Conservation (phyloP, 2,888 invertebrate genomes). For the Ernsta delagoae region DNA sequence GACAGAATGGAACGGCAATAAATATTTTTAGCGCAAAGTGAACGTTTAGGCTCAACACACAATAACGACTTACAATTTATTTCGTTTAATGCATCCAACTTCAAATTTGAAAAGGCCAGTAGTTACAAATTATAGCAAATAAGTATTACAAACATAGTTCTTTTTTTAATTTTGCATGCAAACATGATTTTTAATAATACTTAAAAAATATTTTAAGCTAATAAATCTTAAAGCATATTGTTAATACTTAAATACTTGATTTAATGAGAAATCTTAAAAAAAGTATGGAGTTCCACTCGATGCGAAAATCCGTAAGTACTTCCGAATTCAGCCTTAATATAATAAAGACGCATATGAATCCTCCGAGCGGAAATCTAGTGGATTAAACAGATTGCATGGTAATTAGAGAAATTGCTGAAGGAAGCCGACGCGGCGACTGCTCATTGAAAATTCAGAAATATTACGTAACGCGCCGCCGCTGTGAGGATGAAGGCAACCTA, state of each 20-base stretch:
- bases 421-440: conserved; percentile 29
- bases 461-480: conserved; percentile 11
- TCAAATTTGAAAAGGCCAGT: neutral
- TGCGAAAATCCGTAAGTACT: too few relatives aligned
- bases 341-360: conserved; percentile 36
- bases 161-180: too few relatives aligned
- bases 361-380: conserved; percentile 32
- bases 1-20: conserved; percentile 27
- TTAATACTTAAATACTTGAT: too few relatives aligned
- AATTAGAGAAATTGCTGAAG: conserved; percentile 37
- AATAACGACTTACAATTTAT: conserved; percentile 5
- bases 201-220: too few relatives aligned
- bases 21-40: conserved; percentile 29
- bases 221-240: too few relatives aligned
- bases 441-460: conserved; percentile 35
- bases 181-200: too few relatives aligned
- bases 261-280: too few relatives aligned
- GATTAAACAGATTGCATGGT: conserved; percentile 37
- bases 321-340: conserved; percentile 27
- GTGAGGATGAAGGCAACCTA: conserved; percentile 1
- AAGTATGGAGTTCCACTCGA: too few relatives aligned
- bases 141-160: too few relatives aligned
- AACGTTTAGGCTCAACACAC: conserved; percentile 12
- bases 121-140: too few relatives aligned
- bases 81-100: too few relatives aligned